Conservation (phyloP, 2,888 invertebrate genomes). For the Baronia brevicornis region DNA sequence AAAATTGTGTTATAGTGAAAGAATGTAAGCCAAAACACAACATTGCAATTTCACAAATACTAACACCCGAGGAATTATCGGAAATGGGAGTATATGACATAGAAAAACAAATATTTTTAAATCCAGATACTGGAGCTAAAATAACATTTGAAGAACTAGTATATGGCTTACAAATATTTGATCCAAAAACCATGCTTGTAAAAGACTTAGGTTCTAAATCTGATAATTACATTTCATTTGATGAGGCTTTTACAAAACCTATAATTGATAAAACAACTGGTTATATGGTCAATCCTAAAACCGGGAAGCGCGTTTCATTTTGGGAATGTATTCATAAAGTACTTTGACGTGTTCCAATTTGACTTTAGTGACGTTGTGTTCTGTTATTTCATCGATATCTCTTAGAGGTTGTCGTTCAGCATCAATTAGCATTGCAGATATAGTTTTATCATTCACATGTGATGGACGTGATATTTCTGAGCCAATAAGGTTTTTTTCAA, state of each 20-base stretch:
- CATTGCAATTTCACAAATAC: conserved; percentile 74
- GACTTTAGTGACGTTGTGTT: conserved; percentile 58
- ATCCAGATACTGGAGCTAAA: conserved; percentile 85
- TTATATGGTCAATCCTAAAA: conserved; percentile 90
- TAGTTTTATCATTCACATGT: conserved; percentile 38
- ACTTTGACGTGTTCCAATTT: conserved; percentile 40
- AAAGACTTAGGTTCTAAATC: conserved; percentile 84
- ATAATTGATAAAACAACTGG: conserved; percentile 88
- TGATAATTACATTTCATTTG: conserved; percentile 83
- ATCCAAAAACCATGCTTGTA: conserved; percentile 82
- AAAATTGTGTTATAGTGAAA: conserved; percentile 76
- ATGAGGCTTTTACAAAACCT: conserved; percentile 86
- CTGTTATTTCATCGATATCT: conserved; percentile 65
- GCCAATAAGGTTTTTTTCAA: conserved; percentile 8
- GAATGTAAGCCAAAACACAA: conserved; percentile 70
- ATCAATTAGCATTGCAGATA: conserved; percentile 58
- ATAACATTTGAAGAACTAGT: conserved; percentile 86
- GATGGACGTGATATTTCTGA: conserved; percentile 12
- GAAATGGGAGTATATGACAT: conserved; percentile 86
- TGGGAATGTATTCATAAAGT: conserved; percentile 63
- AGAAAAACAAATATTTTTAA: conserved; percentile 83
- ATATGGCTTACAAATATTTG: conserved; percentile 80
- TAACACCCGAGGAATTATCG: conserved; percentile 82
- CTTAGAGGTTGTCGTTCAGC: conserved; percentile 63
- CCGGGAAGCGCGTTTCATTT: conserved; percentile 86